Evolutionary conservation across 2,113 vertebrate genomes (phyloP).

Genomic region (Apodemus sylvaticus): DNA sequence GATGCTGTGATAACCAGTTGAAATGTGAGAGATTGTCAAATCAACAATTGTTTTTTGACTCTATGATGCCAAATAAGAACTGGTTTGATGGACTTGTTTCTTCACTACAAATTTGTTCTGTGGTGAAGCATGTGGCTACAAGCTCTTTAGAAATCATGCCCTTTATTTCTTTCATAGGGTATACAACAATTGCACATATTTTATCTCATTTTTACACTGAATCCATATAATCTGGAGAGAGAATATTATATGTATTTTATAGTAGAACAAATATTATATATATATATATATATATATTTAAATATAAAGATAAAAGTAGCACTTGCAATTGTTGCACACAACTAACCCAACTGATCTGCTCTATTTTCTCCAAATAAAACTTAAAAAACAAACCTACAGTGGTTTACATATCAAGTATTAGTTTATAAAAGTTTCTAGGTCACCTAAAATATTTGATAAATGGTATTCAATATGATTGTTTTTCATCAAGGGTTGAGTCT

Average conservation of each 20-base stretch:
- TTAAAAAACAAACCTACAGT: not conserved
- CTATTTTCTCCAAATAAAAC: slow-evolving; percentile 16
- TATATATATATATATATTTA: not conserved
- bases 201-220: slow-evolving; percentile 50
- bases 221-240: not conserved
- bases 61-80: slow-evolving; percentile 26
- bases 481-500: not conserved
- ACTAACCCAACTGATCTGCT: not conserved
- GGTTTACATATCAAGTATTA: not conserved
- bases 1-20: slow-evolving; percentile 46
- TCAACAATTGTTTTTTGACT: slow-evolving; percentile 58
- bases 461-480: not conserved
- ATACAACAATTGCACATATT: slow-evolving; percentile 33
- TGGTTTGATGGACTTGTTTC: slow-evolving; percentile 58
- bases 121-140: slow-evolving; percentile 23
- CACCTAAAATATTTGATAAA: not conserved
- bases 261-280: slow-evolving; percentile 14
- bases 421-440: not conserved
- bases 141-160: not conserved
- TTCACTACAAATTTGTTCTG: slow-evolving; percentile 22
- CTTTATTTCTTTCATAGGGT: slow-evolving; percentile 24
- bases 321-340: not conserved
- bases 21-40: slow-evolving; percentile 60
- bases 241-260: slow-evolving; percentile 29
- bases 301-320: not conserved